Base-by-base conservation (phyloP, 2,113 vertebrate genomes). In the Thalassoma bifasciatum region DNA sequence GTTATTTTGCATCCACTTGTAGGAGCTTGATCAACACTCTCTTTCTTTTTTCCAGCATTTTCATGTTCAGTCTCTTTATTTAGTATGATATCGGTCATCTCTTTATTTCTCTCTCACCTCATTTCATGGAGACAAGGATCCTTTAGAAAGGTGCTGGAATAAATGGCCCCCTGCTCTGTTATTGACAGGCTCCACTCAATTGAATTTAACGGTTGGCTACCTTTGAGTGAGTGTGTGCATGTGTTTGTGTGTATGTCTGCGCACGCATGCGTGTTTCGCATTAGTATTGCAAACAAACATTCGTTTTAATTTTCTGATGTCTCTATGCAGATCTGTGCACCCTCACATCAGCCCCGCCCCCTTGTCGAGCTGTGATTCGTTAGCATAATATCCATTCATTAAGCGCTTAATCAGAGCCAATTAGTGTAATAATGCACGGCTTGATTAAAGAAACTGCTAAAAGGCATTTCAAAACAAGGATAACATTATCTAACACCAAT, bases 131-230 rank as follows among this genome's bases (percentile, higher is more conserved):
- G 84, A 84, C 86, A 90, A 81, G 40, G 61, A 84, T 72, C 66
- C 82, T 69, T 16, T 61, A 77, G 46, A 10, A 77, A 85, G 66
- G 71, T 72, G 64, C 61, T 56, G 74, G 62, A 86, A 92, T 84
- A 89, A 90, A 91, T 80, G 82, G 71, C 72, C 75, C 61, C 46
- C 66, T 86, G 72, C 85, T 66, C 81, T 52, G 66, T 72, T 89
- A 91, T 88, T 52, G 80, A 75, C 86, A 89, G 75, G 60, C 59
- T 59, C 58, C 44, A 49, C 72, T 90, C 91, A 88, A 81, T 89
- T 91, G 70, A 80, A 76, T 85, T 82, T 78, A 91, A 92, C 81
- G 84, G 82, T 84, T 66, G 89, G 84, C 78, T 89, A 86, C 87
- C 74, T 82, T 87, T 69, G 68, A 82, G 71, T 88, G 30, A 3